Evolutionary conservation across 2,888 invertebrate genomes (phyloP), one percentile per base, ranked within the genome.

Genomic region (Sicus ferrugineus): DNA sequence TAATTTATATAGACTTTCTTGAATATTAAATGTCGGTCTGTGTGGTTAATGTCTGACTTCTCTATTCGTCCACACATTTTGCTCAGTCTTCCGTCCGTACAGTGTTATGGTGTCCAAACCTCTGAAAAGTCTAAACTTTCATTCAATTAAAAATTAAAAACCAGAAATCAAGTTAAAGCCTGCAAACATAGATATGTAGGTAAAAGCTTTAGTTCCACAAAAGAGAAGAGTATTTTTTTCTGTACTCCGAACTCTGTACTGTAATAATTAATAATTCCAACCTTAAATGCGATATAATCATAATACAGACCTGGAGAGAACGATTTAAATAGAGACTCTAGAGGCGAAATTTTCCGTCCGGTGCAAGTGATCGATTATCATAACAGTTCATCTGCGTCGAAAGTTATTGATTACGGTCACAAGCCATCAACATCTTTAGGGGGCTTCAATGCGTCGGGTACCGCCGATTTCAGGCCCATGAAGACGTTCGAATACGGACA

Each of bases 401-500:
- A 89, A 78, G 89, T 92, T 74, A 89, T 91, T 76, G 91, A 92
- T 84, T 92, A 92, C 86, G 90, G 90, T 70, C 92, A 92, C 67
- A 64, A 70, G 26, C 48, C 62, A n/a, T 26, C 14, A 19, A 7
- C 89, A 72, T 81, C 70, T 46, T 50, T 50, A 16, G 71, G 68
- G 64, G 70, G 31, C 42, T 21, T 21, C 14, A 42, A 34, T 38
- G 21, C 61, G 14, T 30, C 50, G 6, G 23, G 61, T 26, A 46
- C 30, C n/a, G 28, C 26, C 38, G 88, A 89, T 73, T 88, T 90
- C 75, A 89, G 89, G 79, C 90, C 91, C 26, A 87, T 90, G 6
- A 89, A 90, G 78, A 90, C 89, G 75, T 90, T 92, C 84, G 91
- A 92, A 80, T 92, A 92, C 81, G 89, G 90, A 73, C 92, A 92